A percentile compares a stretch with the other conserved stretches of the same genome.
These are phyloP conservation scores for Andrena flavipes DNA, from an alignment of 2,888 invertebrate species.

Conservation along the genomic window DNA sequence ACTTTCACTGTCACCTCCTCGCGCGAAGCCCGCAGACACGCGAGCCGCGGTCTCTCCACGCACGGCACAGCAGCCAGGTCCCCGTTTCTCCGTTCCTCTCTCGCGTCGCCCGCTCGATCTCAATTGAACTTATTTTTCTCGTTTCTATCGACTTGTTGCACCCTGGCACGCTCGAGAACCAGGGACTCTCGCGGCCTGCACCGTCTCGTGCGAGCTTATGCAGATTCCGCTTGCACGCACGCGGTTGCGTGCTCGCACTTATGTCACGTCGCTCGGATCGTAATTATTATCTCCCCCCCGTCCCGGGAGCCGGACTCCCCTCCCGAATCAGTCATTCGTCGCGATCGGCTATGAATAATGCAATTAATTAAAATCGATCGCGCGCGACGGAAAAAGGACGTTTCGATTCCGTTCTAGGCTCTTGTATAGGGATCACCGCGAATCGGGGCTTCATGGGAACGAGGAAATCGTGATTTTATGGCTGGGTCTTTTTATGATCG, in stretches of 20 bases:
- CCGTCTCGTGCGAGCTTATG: constrained; percentile 22
- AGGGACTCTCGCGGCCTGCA: constrained; percentile 3
- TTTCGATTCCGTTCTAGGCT: not conserved
- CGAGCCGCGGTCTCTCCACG: constrained; percentile 61
- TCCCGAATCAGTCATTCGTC: constrained; percentile 49
- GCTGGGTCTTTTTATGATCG: not conserved
- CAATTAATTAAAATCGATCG: constrained; percentile 64
- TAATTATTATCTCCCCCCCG: constrained; percentile 55
- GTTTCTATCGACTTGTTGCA: not conserved
- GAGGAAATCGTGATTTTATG: constrained; percentile 44
- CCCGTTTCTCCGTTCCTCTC: constrained; percentile 15
- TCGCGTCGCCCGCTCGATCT: constrained; percentile 19
- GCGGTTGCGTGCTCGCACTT: constrained; percentile 69
- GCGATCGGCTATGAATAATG: constrained; percentile 64
- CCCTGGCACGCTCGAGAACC: not conserved
- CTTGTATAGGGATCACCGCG: not conserved
- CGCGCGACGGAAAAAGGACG: not conserved
- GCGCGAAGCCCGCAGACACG: constrained; percentile 71
- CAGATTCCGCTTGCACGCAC: constrained; percentile 35
- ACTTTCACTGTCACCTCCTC: constrained; percentile 81
- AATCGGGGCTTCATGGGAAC: constrained; percentile 19
- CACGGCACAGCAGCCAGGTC: constrained; percentile 46
- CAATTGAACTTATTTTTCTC: constrained; percentile 22
- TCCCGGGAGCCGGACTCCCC: not conserved
- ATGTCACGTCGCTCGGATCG: constrained; percentile 68